Base-by-base conservation (phyloP, 2,888 invertebrate species). In the Caenorhabditis wallacei region DNA sequence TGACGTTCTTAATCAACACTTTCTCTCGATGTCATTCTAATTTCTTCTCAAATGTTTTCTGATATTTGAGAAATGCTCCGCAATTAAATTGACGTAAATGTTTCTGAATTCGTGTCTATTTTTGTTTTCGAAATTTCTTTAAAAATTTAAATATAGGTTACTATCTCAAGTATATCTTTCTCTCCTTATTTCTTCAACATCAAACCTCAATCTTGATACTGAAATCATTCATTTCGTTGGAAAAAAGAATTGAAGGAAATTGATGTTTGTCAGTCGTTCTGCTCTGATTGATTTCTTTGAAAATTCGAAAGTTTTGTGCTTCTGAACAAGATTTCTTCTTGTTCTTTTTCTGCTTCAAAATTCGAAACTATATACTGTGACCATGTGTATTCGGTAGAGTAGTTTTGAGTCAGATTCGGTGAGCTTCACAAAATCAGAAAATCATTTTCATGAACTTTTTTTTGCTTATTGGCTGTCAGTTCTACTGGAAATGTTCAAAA, bases 191-290 rank as follows among this genome's bases (percentile, higher is more conserved):
- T 22, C 54, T 26, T 24, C 59, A 59, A 37, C 40, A 59, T 59
- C 59, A 59, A 59, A 59, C 59, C 22, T 20, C 59, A 59, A 59
- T 59, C 59, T 59, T 40, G 59, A 59, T 59, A 35, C 35, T 35
- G 20, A 57, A 57, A 57, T 59, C 59, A 40, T 59, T 20, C 48
- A 20, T 20, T 48, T 59, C 40, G 40, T 40, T 40, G 40, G 22
- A 20, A 18, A 48, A 48, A 48, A 16, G n/a, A 48, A 13, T 8
- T 30, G 30, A 46, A 46, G 46, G 46, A 30, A 30, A 30, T 30
- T 4, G 46, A 20, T 48, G 48, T 48, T 48, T 48, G 48, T 48
- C 16, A 20, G 59, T 20, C 59, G 59, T 40, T 59, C 18, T 59
- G 59, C 40, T 40, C 37, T 10, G 20, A 59, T 59, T 59, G 40